These are phyloP conservation scores for Urocitellus parryii DNA, from an alignment of 2,113 vertebrate species.

Conservation along the genomic window DNA sequence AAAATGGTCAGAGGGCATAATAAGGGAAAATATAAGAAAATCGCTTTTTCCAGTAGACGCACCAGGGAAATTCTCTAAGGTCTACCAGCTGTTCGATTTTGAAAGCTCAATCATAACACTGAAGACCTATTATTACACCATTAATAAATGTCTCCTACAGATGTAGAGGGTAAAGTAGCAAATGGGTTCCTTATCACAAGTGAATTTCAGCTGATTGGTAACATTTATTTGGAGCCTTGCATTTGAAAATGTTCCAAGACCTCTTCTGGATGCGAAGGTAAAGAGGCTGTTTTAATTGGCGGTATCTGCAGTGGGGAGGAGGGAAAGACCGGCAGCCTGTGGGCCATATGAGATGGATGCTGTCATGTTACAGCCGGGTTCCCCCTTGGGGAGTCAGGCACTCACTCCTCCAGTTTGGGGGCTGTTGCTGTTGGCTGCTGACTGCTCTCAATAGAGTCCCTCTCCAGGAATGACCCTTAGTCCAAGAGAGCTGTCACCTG, in stretches of 20 bases:
- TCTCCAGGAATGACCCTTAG: not conserved
- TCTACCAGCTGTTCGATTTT: not conserved
- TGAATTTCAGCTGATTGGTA: not conserved
- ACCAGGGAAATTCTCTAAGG: slow-evolving; percentile 22
- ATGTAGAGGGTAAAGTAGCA: slow-evolving; percentile 7
- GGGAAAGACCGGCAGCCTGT: not conserved
- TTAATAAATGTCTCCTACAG: slow-evolving; percentile 10
- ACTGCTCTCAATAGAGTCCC: not conserved
- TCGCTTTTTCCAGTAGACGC: slow-evolving; percentile 42
- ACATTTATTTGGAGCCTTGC: not conserved
- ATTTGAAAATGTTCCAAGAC: not conserved
- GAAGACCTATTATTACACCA: slow-evolving; percentile 33
- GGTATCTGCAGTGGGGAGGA: not conserved
- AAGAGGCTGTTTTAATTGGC: not conserved
- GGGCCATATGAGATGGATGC: rapidly evolving
- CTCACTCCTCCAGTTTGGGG: not conserved
- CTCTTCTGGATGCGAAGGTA: not conserved
- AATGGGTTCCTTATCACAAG: not conserved
- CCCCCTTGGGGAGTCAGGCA: rapidly evolving
- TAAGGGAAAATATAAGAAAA: slow-evolving; percentile 45
- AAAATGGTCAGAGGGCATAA: not conserved
- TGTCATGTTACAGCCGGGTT: not conserved
- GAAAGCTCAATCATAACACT: slow-evolving; percentile 16
- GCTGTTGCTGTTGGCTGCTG: not conserved
- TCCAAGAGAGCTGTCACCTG: not conserved